Evolutionary conservation across 2,797 vertebrate species (phyloP).

Genomic region (Pipistrellus nathusii): DNA sequence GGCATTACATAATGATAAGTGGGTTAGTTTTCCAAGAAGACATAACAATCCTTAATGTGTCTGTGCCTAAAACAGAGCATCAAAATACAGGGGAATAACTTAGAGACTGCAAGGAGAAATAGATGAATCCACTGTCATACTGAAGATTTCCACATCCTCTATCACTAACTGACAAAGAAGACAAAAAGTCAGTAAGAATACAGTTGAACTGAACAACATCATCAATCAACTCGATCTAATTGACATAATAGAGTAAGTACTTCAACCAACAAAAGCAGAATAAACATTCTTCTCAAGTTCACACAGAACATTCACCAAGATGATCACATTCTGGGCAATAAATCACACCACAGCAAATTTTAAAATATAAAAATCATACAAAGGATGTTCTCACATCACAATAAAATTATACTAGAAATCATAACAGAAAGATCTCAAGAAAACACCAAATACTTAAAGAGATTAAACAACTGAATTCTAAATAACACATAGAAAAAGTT

Average conservation of each 20-base stretch:
- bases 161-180: not conserved
- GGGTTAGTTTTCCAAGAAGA: not conserved
- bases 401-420: constrained; percentile 3
- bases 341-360: not conserved
- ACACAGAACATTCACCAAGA: not conserved
- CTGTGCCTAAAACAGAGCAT: not conserved
- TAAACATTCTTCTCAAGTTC: constrained; percentile 28
- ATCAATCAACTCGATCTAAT: not conserved
- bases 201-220: not conserved
- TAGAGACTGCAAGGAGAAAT: not conserved
- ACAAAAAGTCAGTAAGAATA: not conserved
- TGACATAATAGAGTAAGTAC: not conserved
- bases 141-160: not conserved
- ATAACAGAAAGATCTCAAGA: not conserved
- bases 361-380: not conserved
- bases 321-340: not conserved
- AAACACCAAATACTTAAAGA: not conserved
- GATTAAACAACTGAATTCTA: not conserved
- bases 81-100: not conserved
- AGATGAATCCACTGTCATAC: not conserved
- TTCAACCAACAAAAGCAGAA: constrained; percentile 25
- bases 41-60: not conserved
- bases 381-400: not conserved
- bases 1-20: not conserved
- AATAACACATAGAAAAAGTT: not conserved